Percentiles rank a stretch among this genome's conserved stretches.
Conservation (phyloP, 2,888 invertebrate genomes). For the Halictus quadricinctus region DNA sequence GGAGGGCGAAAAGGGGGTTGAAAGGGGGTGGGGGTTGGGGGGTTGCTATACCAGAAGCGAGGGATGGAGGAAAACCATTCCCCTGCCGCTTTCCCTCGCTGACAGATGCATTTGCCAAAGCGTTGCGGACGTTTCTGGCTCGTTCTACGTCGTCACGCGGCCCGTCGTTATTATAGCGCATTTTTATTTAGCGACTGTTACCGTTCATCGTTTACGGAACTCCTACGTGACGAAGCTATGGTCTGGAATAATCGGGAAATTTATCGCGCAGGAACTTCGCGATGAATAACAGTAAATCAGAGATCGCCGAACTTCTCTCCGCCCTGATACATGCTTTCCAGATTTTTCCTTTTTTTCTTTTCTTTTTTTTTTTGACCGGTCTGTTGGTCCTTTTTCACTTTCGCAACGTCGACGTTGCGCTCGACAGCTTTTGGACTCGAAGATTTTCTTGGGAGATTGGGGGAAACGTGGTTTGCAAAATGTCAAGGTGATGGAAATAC, state of each 20-base stretch:
- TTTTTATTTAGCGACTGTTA: constrained; percentile 70
- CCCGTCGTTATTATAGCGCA: constrained; percentile 70
- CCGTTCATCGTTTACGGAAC: constrained; percentile 37
- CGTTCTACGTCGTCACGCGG: constrained; percentile 70
- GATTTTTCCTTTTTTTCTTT: not conserved
- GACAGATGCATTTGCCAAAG: constrained; percentile 77
- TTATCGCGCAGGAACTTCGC: constrained; percentile 22
- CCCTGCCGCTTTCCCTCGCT: constrained; percentile 74
- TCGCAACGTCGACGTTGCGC: not conserved
- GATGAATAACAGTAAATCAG: constrained; percentile 20
- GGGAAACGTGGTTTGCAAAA: not conserved
- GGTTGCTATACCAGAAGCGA: constrained; percentile 10
- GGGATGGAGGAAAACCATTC: constrained; percentile 72
- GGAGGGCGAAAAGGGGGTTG: constrained; percentile 31
- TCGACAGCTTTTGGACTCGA: not conserved
- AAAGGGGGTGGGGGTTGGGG: constrained; percentile 24
- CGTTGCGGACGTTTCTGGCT: constrained; percentile 70
- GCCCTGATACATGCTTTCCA: not conserved
- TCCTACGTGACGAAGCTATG: constrained; percentile 43
- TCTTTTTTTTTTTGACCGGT: not conserved
- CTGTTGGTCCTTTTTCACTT: not conserved
- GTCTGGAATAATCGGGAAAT: constrained; percentile 50
- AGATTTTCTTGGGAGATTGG: not conserved
- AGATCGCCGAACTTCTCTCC: not conserved
- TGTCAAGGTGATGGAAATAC: not conserved